Base-by-base conservation (phyloP, 2,888 invertebrate species). In the Amphipyra tragopoginis region DNA sequence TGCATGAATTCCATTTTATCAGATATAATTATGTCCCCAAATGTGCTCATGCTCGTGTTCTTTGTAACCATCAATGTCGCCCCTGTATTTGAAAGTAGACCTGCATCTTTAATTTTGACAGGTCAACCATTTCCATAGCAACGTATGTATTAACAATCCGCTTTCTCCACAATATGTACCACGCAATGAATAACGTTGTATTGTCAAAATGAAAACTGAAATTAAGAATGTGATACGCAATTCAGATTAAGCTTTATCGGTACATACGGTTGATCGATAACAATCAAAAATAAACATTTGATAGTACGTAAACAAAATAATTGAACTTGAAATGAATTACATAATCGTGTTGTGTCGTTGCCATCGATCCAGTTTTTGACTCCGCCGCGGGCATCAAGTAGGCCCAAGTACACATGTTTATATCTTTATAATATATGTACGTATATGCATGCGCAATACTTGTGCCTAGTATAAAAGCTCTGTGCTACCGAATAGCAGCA, bases 391-490 rank as follows among this genome's bases (percentile, higher is more conserved):
- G 80, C 77, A 58, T 69, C 49, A 36, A 53, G 60, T 71, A 52
- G 67, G 71, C 71, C 29, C 75, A 75, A 72, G 72, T 61, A 75
- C 68, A 47, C 50, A 45, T 65, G 45, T 53, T 65, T 54, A 57
- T 52, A 52, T 47, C 59, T 66, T 72, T 60, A 57, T 70, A 70
- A 80, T 57, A 58, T 52, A 69, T 59, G 65, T 40, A 43, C 54
- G 72, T 71, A 44, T 54, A 63, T 63, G 58, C 59, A 79, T 63
- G 66, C 70, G 80, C 72, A 80, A 79, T 68, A 65, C 58, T 21
- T 52, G 48, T 48, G 11, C 57, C 52, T 61, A 67, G 75, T 93
- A 93, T 93, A 93, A 88, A 93, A 91, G 88, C 87, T 84, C 70
- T 38, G 74, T 26, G 63, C 36, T 14, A 51, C 63, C 33, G 56